Conservation (phyloP, 2,113 vertebrate genomes). For the Rhinolophus ferrumequinum region DNA sequence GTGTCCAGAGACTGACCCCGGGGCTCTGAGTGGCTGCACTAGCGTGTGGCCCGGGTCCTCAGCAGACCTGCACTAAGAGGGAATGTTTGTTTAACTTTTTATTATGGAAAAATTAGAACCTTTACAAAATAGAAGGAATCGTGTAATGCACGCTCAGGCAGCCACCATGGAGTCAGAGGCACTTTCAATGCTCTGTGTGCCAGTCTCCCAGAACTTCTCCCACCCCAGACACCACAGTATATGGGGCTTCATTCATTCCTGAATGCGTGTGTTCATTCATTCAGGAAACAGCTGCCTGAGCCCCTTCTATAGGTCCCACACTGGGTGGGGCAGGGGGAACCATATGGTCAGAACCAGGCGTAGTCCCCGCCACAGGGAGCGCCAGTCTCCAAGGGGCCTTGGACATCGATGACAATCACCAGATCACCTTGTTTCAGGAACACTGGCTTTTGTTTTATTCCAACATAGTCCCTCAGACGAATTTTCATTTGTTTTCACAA, state of each 20-base stretch:
- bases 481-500: background rate
- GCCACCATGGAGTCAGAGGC: background rate
- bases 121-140: background rate
- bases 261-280: background rate
- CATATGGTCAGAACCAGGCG: accelerated
- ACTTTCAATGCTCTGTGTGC: too few relatives aligned
- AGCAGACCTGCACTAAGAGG: background rate
- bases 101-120: background rate
- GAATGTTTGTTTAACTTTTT: background rate
- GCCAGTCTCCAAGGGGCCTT: accelerated
- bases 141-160: accelerated
- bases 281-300: background rate
- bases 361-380: background rate
- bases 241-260: background rate
- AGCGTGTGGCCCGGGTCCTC: accelerated
- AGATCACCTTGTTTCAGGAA: background rate
- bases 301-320: background rate
- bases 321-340: background rate
- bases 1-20: background rate
- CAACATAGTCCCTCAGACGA: background rate
- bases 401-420: accelerated
- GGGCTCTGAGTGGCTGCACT: accelerated
- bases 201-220: background rate
- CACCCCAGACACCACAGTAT: background rate
- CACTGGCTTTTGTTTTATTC: too few relatives aligned